Evolutionary conservation across 2,888 invertebrate genomes (phyloP).

Genomic region (Ectobius pallidus): DNA sequence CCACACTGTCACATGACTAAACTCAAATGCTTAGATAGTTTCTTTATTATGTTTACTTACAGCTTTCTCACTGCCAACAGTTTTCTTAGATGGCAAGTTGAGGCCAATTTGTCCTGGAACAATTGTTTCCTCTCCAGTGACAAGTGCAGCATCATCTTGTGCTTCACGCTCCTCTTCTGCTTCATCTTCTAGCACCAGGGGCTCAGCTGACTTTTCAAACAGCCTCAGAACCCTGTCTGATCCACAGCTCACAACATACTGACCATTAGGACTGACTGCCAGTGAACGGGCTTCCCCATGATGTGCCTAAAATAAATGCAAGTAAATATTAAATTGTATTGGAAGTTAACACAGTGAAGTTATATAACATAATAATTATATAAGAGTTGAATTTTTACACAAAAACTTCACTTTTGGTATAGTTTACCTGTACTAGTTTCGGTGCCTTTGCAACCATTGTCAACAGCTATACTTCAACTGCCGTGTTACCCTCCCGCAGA

Average conservation of each 20-base stretch:
- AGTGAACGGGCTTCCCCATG: constrained; percentile 78
- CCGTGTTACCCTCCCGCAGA: too few species aligned
- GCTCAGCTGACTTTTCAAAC: constrained; percentile 85
- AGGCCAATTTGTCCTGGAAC: constrained; percentile 73
- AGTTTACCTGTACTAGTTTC: too few species aligned
- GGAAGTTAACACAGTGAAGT: too few species aligned
- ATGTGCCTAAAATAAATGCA: constrained; percentile 81
- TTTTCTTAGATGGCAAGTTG: constrained; percentile 85
- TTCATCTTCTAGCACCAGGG: constrained; percentile 90
- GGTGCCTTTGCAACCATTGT: too few species aligned
- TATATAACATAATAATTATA: too few species aligned
- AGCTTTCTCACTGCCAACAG: constrained; percentile 83
- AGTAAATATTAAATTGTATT: too few species aligned
- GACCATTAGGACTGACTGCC: constrained; percentile 80
- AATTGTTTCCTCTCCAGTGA: constrained; percentile 67
- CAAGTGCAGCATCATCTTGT: constrained; percentile 71
- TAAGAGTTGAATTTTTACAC: too few species aligned
- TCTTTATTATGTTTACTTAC: too few species aligned
- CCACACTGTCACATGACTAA: too few species aligned
- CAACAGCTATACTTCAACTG: too few species aligned
- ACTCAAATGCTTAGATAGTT: too few species aligned
- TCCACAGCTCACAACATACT: constrained; percentile 79
- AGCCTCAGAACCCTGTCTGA: constrained; percentile 87
- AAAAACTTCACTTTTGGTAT: too few species aligned
- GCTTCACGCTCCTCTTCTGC: constrained; percentile 82